Conservation (phyloP, 2,888 invertebrate species). For the Idaea aversata region DNA sequence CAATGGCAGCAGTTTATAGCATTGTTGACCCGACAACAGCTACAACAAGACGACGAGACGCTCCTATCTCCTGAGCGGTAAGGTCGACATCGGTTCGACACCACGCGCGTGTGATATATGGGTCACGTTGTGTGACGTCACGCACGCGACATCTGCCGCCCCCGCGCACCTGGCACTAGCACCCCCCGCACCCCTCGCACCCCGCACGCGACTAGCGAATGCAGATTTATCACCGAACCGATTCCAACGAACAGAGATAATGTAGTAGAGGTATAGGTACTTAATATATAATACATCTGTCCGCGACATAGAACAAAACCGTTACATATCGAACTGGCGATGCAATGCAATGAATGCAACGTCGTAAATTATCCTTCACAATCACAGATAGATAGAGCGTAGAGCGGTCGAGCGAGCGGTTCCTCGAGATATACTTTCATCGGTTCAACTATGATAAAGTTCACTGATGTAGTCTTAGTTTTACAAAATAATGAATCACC, state of each 20-base stretch:
- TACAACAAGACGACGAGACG: not conserved
- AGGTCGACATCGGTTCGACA: slow-evolving; percentile 10
- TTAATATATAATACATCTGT: too few relatives aligned
- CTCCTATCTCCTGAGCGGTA: slow-evolving; percentile 3
- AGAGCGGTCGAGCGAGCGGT: too few relatives aligned
- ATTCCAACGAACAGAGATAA: slow-evolving; percentile 7
- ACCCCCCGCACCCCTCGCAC: slow-evolving; percentile 14
- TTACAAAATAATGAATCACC: too few relatives aligned
- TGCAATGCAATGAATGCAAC: too few relatives aligned
- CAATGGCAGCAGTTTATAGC: slow-evolving; percentile 4
- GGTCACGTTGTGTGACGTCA: slow-evolving; percentile 41
- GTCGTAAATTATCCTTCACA: too few relatives aligned
- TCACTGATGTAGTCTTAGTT: too few relatives aligned
- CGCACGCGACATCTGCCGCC: slow-evolving; percentile 64
- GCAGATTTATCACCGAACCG: slow-evolving; percentile 57
- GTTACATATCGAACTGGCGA: not conserved
- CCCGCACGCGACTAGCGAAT: slow-evolving; percentile 40
- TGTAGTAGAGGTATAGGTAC: not conserved
- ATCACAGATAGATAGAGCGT: too few relatives aligned
- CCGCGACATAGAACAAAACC: not conserved
- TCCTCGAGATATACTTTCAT: too few relatives aligned
- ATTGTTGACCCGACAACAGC: slow-evolving; percentile 21
- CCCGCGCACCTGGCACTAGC: slow-evolving; percentile 35
- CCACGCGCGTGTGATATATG: slow-evolving; percentile 41
- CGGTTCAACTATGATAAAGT: too few relatives aligned